Evolutionary conservation across 2,113 vertebrate genomes (phyloP).

Genomic region (Ictalurus punctatus): DNA sequence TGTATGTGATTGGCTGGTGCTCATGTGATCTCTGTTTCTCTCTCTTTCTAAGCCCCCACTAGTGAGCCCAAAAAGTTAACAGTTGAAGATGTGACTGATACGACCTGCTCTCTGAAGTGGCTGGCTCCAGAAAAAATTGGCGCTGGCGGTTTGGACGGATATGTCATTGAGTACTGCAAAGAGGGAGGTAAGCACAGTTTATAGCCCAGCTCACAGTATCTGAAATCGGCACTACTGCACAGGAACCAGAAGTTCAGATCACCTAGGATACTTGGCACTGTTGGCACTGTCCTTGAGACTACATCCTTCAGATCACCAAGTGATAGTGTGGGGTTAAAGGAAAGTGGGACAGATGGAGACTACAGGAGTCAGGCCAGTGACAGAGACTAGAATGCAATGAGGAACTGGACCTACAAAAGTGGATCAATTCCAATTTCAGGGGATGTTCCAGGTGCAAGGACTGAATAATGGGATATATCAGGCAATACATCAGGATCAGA

Average conservation of each 20-base stretch:
- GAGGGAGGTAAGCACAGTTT: constrained; percentile 78
- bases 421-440: not conserved
- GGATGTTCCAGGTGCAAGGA: not conserved
- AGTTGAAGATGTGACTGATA: constrained; percentile 83
- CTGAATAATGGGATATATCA: not conserved
- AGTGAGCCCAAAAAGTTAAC: constrained; percentile 80
- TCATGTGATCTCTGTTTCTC: not conserved
- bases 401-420: not conserved
- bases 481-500: not conserved
- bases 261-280: not conserved
- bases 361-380: not conserved
- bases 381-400: not conserved
- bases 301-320: not conserved
- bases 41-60: constrained; percentile 76
- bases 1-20: not conserved
- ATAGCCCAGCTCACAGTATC: not conserved
- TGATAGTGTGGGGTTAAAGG: not conserved
- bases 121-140: constrained; percentile 81
- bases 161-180: constrained; percentile 85
- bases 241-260: not conserved
- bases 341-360: not conserved
- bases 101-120: constrained; percentile 85
- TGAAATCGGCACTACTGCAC: not conserved
- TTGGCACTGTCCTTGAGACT: not conserved
- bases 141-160: constrained; percentile 86